Percentiles rank a stretch among this genome's conserved stretches.
These are phyloP conservation scores for Xanthorhoe designata DNA, from an alignment of 2,888 invertebrate genomes.

Conservation along the genomic window DNA sequence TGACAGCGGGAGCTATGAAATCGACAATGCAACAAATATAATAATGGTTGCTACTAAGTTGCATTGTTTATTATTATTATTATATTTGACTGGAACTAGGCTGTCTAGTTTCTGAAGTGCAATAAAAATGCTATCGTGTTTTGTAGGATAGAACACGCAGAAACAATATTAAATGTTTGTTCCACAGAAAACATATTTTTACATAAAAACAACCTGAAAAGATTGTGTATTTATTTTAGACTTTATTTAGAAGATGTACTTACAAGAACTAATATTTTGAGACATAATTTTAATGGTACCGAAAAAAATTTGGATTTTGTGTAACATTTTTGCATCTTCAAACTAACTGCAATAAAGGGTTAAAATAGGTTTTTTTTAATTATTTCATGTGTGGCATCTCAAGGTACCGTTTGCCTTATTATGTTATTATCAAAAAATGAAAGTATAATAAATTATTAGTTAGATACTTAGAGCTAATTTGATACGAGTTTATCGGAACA, in stretches of 20 bases:
- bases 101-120: neutral
- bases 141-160: neutral
- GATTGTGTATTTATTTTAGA: too few species aligned
- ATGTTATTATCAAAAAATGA: conserved; percentile 16
- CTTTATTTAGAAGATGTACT: too few species aligned
- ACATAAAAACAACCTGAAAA: neutral
- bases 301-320: too few species aligned
- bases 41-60: neutral
- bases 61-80: too few species aligned
- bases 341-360: too few species aligned
- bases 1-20: conserved; percentile 2
- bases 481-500: conserved; percentile 26
- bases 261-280: too few species aligned
- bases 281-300: too few species aligned
- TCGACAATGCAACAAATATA: neutral
- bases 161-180: neutral
- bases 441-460: conserved; percentile 13
- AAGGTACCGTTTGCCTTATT: neutral
- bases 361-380: neutral
- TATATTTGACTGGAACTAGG: neutral
- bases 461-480: conserved; percentile 1
- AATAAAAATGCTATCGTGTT: neutral
- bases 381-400: neutral
- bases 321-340: too few species aligned
- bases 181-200: neutral